Evolutionary conservation across 2,888 invertebrate species (phyloP).

Genomic region (Oscheius sp.): DNA sequence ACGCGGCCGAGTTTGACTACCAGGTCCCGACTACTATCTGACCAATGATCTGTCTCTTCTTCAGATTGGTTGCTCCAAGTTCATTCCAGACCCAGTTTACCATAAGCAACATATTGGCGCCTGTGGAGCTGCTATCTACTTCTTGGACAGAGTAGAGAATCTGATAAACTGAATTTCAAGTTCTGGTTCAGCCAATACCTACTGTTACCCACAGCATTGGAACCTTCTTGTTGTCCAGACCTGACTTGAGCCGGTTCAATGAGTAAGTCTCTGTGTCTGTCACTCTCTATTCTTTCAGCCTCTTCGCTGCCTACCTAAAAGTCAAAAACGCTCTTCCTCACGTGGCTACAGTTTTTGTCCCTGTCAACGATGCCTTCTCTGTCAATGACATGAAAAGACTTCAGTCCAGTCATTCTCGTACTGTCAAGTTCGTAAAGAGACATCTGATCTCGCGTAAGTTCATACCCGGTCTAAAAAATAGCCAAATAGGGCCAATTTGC

Average conservation of each 20-base stretch:
- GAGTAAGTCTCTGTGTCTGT: background rate
- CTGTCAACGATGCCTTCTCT: slow-evolving; percentile 17
- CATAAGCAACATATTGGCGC: slow-evolving; percentile 5
- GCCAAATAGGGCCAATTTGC: slow-evolving; percentile 20
- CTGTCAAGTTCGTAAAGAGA: background rate
- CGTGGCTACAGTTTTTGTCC: slow-evolving; percentile 11
- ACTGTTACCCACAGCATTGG: slow-evolving; percentile 5
- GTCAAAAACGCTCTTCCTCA: slow-evolving; percentile 9
- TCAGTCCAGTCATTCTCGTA: background rate
- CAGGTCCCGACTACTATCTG: background rate
- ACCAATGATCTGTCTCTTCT: background rate
- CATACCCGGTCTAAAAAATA: background rate
- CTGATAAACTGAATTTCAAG: background rate
- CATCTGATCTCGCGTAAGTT: slow-evolving; percentile 21
- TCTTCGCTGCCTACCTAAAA: background rate
- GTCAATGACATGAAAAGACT: slow-evolving; percentile 22
- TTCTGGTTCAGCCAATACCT: slow-evolving; percentile 10
- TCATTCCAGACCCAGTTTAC: background rate
- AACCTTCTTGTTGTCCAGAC: background rate
- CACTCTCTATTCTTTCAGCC: background rate
- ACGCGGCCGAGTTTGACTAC: background rate
- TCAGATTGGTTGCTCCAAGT: slow-evolving; percentile 27
- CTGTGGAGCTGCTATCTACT: slow-evolving; percentile 23
- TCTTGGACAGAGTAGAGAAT: slow-evolving; percentile 25
- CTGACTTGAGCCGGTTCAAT: slow-evolving; percentile 16